Percentiles rank a stretch among this genome's conserved stretches.
phyloP scores from a whole-genome alignment of 2,797 vertebrate species.

The Centropyge bicolor region DNA sequence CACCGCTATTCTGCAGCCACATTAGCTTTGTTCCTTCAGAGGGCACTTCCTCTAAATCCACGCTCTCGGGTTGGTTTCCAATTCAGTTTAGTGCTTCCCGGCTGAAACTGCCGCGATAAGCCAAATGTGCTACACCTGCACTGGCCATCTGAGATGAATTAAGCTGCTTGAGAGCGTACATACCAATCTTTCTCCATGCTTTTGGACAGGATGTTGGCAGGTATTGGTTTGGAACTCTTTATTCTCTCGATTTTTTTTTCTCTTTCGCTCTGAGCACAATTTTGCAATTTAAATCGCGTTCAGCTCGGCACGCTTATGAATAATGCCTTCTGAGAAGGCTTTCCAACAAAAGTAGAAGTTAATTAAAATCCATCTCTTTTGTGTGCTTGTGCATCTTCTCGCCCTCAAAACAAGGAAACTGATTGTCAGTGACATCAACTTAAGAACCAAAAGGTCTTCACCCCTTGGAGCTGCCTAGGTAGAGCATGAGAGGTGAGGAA shows the following conservation, averaged over 20 bases:
- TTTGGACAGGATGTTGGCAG: slow-evolving; percentile 28
- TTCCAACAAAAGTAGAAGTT: slow-evolving; percentile 26
- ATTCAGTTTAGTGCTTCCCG: slow-evolving; percentile 45
- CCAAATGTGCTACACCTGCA: slow-evolving; percentile 64
- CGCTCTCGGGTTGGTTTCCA: slow-evolving; percentile 44
- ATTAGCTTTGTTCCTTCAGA: slow-evolving; percentile 37
- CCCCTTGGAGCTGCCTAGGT: slow-evolving; percentile 6
- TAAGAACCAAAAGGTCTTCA: slow-evolving; percentile 28
- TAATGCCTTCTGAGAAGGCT: slow-evolving; percentile 34
- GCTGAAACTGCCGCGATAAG: slow-evolving; percentile 32
- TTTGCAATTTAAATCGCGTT: slow-evolving; percentile 50
- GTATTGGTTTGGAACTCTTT: slow-evolving; percentile 20
- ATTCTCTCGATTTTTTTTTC: slow-evolving; percentile 3
- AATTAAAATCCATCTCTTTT: slow-evolving; percentile 55
- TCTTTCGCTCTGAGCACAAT: slow-evolving; percentile 15
- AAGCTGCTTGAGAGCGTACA: slow-evolving; percentile 46
- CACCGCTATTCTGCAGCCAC: slow-evolving; percentile 20
- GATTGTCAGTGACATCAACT: slow-evolving; percentile 76
- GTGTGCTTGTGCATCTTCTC: slow-evolving; percentile 50
- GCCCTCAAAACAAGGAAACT: slow-evolving; percentile 34
- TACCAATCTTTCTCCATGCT: slow-evolving; percentile 17
- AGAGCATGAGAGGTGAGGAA: slow-evolving; percentile 27
- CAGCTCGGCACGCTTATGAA: slow-evolving; percentile 39
- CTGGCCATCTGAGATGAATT: slow-evolving; percentile 57
- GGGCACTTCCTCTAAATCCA: slow-evolving; percentile 41